Base-by-base conservation (phyloP, 1,140 invertebrate genomes). In the Aphelinus atriplicis region DNA sequence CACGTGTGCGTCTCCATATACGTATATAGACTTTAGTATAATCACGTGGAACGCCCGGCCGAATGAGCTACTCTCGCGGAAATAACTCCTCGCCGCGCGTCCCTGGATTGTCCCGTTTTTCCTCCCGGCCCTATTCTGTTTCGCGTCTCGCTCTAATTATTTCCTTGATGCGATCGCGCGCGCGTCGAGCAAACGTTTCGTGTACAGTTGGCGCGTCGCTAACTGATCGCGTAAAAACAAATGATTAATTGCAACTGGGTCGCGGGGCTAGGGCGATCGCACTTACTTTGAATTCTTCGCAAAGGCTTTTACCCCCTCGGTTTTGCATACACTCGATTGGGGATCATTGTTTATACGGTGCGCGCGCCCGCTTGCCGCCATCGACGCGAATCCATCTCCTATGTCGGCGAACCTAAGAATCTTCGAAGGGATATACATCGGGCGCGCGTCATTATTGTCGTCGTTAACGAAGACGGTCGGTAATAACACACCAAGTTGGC, bases 171-270 rank as follows among this genome's bases (percentile, higher is more conserved):
- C 50, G 58, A 10, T 53, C 63, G 9, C 26, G 58, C 7, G 1
- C 9, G 2, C 10, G 58, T 51, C 7, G 47, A 47, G 50, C 26
- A 63, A 63, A 63, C 70, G 42, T 71, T 71, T 53, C 43, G 50
- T 45, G 45, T 6, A 45, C 0, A 26, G 46, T 7, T n/a, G 6
- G 48, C 50, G 3, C 2, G 26, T 26, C 26, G 26, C 26, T 26
- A 26, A 26, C 26, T 26, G 26, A 26, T 26, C 4, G n/a, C 42
- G 7, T 61, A 48, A 67, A 56, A 64, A 63, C 10, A 7, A 73
- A 66, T 65, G 57, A 65, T 72, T 65, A 72, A 72, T 65, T 58
- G 63, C 71, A 60, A 58, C 7, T 53, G 55, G 71, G 47, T 65
- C 55, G 63, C 10, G 2, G 62, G 47, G n/a, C 26, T 26, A 26